These are phyloP conservation scores for Xerus rutilus DNA, from an alignment of 2,797 vertebrate species.

Conservation along the genomic window DNA sequence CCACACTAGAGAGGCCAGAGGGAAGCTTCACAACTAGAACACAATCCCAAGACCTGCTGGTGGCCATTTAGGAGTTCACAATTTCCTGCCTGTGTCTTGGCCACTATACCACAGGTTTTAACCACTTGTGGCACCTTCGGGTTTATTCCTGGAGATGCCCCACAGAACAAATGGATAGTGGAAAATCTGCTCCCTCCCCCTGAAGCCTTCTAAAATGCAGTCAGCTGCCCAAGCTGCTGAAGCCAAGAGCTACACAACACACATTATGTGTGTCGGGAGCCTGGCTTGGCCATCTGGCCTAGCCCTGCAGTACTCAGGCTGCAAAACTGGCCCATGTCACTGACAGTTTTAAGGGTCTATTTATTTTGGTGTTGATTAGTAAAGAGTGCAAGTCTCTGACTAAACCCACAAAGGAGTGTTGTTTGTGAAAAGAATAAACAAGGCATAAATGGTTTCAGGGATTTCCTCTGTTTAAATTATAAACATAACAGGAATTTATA, in stretches of 20 bases:
- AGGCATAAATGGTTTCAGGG: conserved; percentile 50
- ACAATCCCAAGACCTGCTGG: neutral
- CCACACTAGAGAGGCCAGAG: neutral
- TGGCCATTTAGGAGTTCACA: neutral
- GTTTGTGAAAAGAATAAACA: conserved; percentile 72
- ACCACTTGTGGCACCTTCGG: neutral
- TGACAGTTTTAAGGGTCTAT: conserved; percentile 78
- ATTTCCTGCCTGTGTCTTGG: neutral
- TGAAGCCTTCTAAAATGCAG: conserved; percentile 17
- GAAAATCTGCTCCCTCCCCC: conserved; percentile 16
- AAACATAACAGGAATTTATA: conserved; percentile 3
- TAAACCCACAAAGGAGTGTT: conserved; percentile 62
- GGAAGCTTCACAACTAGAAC: neutral
- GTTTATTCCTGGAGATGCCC: conserved; percentile 42
- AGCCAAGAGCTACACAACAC: conserved; percentile 78
- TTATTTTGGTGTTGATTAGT: conserved; percentile 79
- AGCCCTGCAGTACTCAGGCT: conserved; percentile 7
- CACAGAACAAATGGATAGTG: conserved; percentile 49
- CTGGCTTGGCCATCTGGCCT: conserved; percentile 75
- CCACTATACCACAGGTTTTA: neutral
- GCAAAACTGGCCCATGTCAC: conserved; percentile 61
- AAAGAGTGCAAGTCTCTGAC: conserved; percentile 63
- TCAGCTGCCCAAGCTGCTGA: conserved; percentile 53
- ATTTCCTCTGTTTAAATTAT: conserved; percentile 59
- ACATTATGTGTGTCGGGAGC: conserved; percentile 51